These are phyloP conservation scores for Aplysina aerophoba DNA, from an alignment of 37 sponge, comb jelly and placozoan species.

Conservation along the genomic window DNA sequence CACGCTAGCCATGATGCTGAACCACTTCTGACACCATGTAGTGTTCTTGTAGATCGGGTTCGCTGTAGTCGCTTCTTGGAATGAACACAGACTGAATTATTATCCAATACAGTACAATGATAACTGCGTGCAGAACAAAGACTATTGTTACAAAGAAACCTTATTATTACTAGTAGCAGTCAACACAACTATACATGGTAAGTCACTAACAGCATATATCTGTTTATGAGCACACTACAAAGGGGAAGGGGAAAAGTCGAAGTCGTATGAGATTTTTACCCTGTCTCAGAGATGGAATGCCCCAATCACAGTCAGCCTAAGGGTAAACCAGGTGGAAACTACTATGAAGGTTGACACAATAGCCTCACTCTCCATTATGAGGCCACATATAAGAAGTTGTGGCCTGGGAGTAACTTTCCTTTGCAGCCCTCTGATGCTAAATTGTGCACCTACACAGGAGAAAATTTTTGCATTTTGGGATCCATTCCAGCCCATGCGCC, in stretches of 20 bases:
- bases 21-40: too few relatives aligned
- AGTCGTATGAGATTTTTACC: background rate
- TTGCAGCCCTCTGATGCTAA: background rate
- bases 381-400: background rate
- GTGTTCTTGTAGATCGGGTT: too few relatives aligned
- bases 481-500: background rate
- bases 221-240: too few relatives aligned
- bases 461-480: background rate
- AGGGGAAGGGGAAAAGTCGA: background rate
- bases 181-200: too few relatives aligned
- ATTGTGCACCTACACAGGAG: background rate
- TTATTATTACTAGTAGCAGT: too few relatives aligned
- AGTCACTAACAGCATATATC: too few relatives aligned
- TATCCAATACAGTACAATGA: too few relatives aligned
- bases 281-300: background rate
- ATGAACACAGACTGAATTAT: too few relatives aligned
- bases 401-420: background rate
- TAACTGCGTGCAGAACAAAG: too few relatives aligned
- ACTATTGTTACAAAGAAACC: too few relatives aligned
- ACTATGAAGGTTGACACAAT: constrained; percentile 29
- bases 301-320: background rate
- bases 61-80: too few relatives aligned
- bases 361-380: constrained; percentile 16
- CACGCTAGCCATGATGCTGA: too few relatives aligned
- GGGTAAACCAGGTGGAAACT: background rate